These are phyloP conservation scores for Neodon shergylaensis DNA, from an alignment of 2,113 vertebrate species.

Conservation along the genomic window DNA sequence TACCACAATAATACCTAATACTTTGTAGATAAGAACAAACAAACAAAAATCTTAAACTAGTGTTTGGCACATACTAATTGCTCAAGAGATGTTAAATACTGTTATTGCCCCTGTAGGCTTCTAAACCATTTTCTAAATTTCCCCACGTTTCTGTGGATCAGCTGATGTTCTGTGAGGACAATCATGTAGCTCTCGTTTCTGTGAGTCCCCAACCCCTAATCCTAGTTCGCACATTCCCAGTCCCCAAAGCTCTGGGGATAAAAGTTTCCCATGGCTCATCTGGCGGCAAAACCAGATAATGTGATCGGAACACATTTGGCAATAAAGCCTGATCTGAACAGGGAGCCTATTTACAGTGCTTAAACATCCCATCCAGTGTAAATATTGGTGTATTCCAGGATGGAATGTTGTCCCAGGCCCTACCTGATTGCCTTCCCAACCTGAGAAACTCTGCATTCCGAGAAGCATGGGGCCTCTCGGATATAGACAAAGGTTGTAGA, in stretches of 20 bases:
- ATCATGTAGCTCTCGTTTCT: slow-evolving; percentile 31
- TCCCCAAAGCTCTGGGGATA: background rate
- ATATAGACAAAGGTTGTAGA: background rate
- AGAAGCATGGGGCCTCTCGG: background rate
- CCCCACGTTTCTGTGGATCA: background rate
- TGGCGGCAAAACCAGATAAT: slow-evolving; percentile 55
- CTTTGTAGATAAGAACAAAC: background rate
- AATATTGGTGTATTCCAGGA: slow-evolving; percentile 3
- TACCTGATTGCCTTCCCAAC: slow-evolving; percentile 12
- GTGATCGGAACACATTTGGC: slow-evolving; percentile 31
- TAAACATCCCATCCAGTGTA: background rate
- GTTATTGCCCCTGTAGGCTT: background rate
- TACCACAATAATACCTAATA: background rate
- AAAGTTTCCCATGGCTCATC: slow-evolving; percentile 46
- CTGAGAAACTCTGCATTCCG: slow-evolving; percentile 24
- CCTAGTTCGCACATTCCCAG: slow-evolving; percentile 31
- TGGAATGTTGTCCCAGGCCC: background rate
- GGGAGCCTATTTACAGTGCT: slow-evolving; percentile 14
- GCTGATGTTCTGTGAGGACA: background rate
- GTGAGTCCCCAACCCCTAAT: background rate
- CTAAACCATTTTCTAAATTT: background rate
- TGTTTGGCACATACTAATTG: background rate
- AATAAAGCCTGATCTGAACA: slow-evolving; percentile 33
- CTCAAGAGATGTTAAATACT: slow-evolving; percentile 27
- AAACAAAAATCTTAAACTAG: background rate